Evolutionary conservation across 2,888 invertebrate genomes (phyloP).

Genomic region (Drosophila atripex): DNA sequence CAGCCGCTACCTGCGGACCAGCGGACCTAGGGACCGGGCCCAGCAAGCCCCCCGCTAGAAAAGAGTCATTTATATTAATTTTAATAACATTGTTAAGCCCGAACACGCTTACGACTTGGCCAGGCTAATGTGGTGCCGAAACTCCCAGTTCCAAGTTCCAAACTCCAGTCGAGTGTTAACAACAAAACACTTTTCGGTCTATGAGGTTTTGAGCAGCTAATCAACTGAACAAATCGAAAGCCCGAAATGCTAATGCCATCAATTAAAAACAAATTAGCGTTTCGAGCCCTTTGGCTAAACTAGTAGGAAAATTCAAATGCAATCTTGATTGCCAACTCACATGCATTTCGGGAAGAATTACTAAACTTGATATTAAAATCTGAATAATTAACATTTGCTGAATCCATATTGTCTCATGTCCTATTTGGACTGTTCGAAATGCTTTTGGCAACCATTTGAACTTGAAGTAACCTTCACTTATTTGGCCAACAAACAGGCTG

Average conservation of each 20-base stretch:
- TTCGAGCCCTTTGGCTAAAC: conserved; percentile 43
- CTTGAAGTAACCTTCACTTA: conserved; percentile 60
- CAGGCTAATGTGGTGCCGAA: conserved; percentile 2
- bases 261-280: conserved; percentile 76
- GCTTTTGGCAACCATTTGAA: conserved; percentile 36
- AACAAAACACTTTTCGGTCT: conserved; percentile 72
- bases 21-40: not conserved
- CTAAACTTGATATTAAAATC: conserved; percentile 25
- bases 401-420: not conserved
- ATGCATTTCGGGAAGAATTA: conserved; percentile 12
- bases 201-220: conserved; percentile 71
- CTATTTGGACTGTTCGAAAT: not conserved
- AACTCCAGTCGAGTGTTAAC: conserved; percentile 62
- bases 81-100: conserved; percentile 79
- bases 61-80: conserved; percentile 78
- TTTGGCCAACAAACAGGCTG: not conserved
- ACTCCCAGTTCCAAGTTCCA: not conserved
- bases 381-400: not conserved
- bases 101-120: conserved; percentile 26
- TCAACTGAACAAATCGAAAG: conserved; percentile 49
- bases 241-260: conserved; percentile 36
- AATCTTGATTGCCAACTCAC: conserved; percentile 49
- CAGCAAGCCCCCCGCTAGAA: conserved; percentile 30
- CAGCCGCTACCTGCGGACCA: conserved; percentile 46
- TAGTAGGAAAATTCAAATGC: conserved; percentile 8